phyloP scores from a whole-genome alignment of 2,113 vertebrate genomes.

The Sebastes fasciatus region DNA sequence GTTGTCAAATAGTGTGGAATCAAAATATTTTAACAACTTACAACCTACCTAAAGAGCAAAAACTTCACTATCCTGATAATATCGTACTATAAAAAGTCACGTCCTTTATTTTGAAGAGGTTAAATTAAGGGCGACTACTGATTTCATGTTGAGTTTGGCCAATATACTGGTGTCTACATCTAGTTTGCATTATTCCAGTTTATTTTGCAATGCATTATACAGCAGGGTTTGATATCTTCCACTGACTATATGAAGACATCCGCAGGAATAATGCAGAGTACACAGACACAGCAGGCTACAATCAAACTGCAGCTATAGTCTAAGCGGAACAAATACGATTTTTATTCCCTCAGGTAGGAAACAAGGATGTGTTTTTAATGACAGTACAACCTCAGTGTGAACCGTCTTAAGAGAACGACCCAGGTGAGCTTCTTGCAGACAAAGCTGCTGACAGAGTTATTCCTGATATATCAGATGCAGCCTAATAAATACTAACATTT shows the following conservation, averaged over 20 bases:
- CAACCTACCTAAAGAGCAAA: neutral
- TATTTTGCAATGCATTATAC: neutral
- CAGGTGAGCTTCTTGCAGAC: too few species aligned
- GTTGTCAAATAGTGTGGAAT: neutral
- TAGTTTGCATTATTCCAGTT: neutral
- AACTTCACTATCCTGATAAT: neutral
- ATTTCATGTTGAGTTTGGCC: neutral
- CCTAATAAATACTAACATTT: neutral
- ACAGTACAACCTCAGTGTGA: neutral
- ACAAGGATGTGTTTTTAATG: neutral
- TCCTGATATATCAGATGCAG: neutral
- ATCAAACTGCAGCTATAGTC: neutral
- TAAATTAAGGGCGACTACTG: neutral
- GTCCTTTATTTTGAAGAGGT: neutral
- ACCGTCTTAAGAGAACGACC: too few species aligned
- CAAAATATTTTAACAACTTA: neutral
- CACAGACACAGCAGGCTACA: neutral
- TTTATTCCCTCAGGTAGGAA: neutral
- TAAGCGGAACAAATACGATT: neutral
- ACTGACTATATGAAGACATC: neutral
- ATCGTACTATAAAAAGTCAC: too few species aligned
- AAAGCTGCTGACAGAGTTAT: constrained; percentile 9
- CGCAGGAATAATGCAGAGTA: neutral
- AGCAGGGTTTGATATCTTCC: neutral
- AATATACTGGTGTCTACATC: neutral